Conservation (phyloP, 1,140 invertebrate species). For the Bombus haemorrhoidalis region DNA sequence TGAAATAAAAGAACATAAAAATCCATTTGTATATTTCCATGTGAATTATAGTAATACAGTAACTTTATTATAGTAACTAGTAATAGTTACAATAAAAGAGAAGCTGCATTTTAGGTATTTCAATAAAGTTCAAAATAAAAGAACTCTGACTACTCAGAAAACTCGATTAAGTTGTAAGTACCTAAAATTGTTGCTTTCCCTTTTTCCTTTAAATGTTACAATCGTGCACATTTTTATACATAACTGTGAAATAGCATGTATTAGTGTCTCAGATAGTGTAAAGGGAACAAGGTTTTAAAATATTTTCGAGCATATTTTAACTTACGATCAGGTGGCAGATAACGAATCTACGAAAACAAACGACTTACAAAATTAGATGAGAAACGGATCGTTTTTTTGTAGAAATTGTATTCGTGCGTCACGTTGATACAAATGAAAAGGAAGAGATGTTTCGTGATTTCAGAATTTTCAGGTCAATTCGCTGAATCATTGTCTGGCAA, state of each 20-base stretch:
- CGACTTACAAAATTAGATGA: slow-evolving; percentile 3
- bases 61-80: too few species aligned
- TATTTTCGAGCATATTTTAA: neutral
- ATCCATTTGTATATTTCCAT: neutral
- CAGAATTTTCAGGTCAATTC: neutral
- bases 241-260: neutral
- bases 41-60: neutral
- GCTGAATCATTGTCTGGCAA: neutral
- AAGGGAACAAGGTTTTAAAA: neutral
- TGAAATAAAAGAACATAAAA: neutral
- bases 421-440: neutral
- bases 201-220: neutral
- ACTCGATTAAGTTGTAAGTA: neutral
- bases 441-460: neutral
- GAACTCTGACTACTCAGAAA: neutral
- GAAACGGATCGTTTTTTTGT: neutral
- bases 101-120: too few species aligned
- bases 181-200: too few species aligned
- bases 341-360: neutral
- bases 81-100: neutral
- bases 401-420: slow-evolving; percentile 1
- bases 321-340: neutral
- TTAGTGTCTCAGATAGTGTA: neutral
- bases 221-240: neutral
- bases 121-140: neutral